A percentile compares a stretch with the other conserved stretches of the same genome.
phyloP scores from a whole-genome alignment of 2,797 vertebrate species.

The Vultur gryphus region DNA sequence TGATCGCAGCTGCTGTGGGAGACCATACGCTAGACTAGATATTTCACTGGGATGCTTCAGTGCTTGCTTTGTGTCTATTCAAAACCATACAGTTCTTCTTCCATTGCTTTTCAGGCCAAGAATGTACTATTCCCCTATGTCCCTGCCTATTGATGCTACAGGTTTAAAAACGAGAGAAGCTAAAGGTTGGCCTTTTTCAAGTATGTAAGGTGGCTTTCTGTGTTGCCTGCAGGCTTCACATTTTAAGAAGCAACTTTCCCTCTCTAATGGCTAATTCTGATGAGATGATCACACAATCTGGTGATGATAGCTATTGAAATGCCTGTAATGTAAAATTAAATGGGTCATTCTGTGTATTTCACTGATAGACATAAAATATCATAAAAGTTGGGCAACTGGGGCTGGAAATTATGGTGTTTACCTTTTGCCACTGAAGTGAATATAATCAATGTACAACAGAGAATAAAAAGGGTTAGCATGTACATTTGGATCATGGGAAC shows the following conservation, averaged over 20 bases:
- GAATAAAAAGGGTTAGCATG: conserved; percentile 16
- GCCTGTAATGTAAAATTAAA: conserved; percentile 37
- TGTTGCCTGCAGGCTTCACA: conserved; percentile 11
- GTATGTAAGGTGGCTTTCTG: not conserved
- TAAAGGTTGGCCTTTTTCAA: conserved; percentile 3
- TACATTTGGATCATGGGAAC: not conserved
- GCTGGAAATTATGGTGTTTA: conserved; percentile 30
- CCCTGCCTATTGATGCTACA: not conserved
- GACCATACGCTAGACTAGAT: not conserved
- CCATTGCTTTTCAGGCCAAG: not conserved
- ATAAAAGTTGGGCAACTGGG: not conserved
- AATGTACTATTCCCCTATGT: not conserved
- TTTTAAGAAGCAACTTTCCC: conserved; percentile 29
- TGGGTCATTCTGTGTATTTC: conserved; percentile 45
- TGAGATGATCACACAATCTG: conserved; percentile 13
- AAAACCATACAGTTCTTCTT: not conserved
- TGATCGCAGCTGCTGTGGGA: not conserved
- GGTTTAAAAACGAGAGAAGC: not conserved
- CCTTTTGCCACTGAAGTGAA: conserved; percentile 17
- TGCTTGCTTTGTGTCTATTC: not conserved
- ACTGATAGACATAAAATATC: conserved; percentile 24
- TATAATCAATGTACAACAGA: conserved; percentile 26
- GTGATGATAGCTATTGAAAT: conserved; percentile 38
- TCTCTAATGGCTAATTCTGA: conserved; percentile 39
- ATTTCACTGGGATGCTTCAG: not conserved